Conservation (phyloP, 2,888 invertebrate genomes). For the Rhaphigaster nebulosa region DNA sequence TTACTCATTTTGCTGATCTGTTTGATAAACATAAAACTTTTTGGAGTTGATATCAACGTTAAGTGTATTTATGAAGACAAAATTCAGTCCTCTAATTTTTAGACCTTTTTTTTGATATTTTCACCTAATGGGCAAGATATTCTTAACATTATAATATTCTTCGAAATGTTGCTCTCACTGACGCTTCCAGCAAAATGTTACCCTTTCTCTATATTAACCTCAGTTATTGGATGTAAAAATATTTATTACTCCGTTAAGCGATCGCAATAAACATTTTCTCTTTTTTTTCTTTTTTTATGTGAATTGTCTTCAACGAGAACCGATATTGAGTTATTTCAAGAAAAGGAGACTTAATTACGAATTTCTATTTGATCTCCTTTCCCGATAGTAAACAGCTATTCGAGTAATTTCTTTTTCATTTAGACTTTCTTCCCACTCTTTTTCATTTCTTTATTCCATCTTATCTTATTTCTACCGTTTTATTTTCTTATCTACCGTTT, state of each 20-base stretch:
- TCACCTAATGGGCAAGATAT: too few relatives aligned
- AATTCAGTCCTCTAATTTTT: too few relatives aligned
- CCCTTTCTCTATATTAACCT: neutral
- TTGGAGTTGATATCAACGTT: too few relatives aligned
- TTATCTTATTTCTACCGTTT: neutral
- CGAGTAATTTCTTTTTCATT: conserved; percentile 23
- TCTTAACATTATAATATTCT: too few relatives aligned
- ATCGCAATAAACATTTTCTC: conserved; percentile 11
- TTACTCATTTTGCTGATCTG: too few relatives aligned
- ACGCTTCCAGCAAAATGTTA: neutral
- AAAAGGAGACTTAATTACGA: neutral
- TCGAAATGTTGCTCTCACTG: too few relatives aligned
- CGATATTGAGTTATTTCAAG: conserved; percentile 23
- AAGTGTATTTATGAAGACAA: too few relatives aligned
- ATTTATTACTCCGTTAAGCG: neutral
- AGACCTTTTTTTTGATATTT: too few relatives aligned
- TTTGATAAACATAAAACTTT: too few relatives aligned
- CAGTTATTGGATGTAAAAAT: conserved; percentile 1
- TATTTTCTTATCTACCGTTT: conserved; percentile 5
- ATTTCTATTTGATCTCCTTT: neutral
- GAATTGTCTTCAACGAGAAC: neutral
- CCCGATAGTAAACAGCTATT: conserved; percentile 16
- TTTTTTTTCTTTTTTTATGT: neutral
- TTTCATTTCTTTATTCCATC: neutral
- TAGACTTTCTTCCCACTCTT: conserved; percentile 16